A percentile compares a stretch with the other conserved stretches of the same genome.
These are phyloP conservation scores for Plebejus argus DNA, from an alignment of 2,888 invertebrate genomes.

Conservation along the genomic window DNA sequence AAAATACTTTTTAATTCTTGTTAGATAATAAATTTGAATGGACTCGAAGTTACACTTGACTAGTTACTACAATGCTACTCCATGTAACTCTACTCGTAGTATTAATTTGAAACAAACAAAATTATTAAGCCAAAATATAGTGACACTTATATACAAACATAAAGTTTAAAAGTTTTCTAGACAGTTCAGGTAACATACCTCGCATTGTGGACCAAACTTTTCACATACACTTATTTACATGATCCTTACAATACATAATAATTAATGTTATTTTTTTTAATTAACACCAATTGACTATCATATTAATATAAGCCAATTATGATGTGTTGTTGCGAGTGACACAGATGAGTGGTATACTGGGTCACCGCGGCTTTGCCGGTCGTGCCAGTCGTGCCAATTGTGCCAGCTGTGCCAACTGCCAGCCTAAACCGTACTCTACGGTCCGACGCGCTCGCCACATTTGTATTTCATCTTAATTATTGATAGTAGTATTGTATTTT, in stretches of 20 bases:
- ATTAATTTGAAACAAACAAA: not conserved
- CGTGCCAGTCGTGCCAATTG: constrained; percentile 35
- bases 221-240: not conserved
- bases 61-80: too few species aligned
- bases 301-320: constrained; percentile 5
- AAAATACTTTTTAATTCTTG: too few species aligned
- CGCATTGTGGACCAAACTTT: not conserved
- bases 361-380: constrained; percentile 42
- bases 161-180: not conserved
- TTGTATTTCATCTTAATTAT: constrained; percentile 21
- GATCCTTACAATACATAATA: too few species aligned
- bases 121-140: too few species aligned
- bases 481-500: not conserved
- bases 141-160: too few species aligned
- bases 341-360: constrained; percentile 40
- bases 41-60: too few species aligned
- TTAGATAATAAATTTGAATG: too few species aligned
- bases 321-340: constrained; percentile 23
- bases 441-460: constrained; percentile 41
- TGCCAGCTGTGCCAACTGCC: constrained; percentile 23
- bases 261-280: not conserved
- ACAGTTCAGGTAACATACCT: not conserved
- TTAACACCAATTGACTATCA: not conserved
- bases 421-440: constrained; percentile 40
- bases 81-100: too few species aligned